Evolutionary conservation across 2,888 invertebrate species (phyloP), one percentile per base, ranked within the genome.

Genomic region (Steinernema hermaphroditum): DNA sequence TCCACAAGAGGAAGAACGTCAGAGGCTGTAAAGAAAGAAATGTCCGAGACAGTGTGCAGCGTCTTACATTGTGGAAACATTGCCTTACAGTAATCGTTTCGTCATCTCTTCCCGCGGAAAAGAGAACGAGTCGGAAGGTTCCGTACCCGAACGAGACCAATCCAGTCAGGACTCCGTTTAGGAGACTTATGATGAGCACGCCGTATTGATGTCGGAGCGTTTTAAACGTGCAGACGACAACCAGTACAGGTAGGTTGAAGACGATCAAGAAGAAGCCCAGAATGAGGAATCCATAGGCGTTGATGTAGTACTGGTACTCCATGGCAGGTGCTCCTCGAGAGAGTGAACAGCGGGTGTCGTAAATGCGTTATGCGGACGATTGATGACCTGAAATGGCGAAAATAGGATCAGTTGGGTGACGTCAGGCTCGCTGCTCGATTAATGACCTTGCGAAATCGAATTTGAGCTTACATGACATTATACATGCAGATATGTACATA

Each of bases 241-340:
- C 29, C 62, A 62, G 2, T 4, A 62, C 62, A 4, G 62, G 62
- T 16, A 62, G 32, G 32, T 62, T 62, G 29, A 24, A 62, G 32
- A 62, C 32, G 12, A 62, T 32, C 4, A 62, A 32, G 32, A 24
- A 8, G 12, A 32, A 1, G 4, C 62, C 62, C 32, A 62, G 32
- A 32, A 62, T n/a, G 12, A 62, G 62, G 29, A 62, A 62, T 32
- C 62, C 62, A 32, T 32, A 62, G 1, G 62, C 62, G 62, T 62
- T 62, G 27, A 62, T 14, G 62, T 62, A 62, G 62, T 62, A 62
- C 62, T 29, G 29, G 8, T n/a, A 32, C 1, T 62, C 62, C 62
- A 62, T 62, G 62, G 62, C 62, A 62, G 29, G 24, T 54, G 54
- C n/a, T n/a, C n/a, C n/a, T n/a, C n/a, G n/a, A n/a, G n/a, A n/a